Conservation (phyloP, 2,888 invertebrate genomes). For the Odontocolon sp. region DNA sequence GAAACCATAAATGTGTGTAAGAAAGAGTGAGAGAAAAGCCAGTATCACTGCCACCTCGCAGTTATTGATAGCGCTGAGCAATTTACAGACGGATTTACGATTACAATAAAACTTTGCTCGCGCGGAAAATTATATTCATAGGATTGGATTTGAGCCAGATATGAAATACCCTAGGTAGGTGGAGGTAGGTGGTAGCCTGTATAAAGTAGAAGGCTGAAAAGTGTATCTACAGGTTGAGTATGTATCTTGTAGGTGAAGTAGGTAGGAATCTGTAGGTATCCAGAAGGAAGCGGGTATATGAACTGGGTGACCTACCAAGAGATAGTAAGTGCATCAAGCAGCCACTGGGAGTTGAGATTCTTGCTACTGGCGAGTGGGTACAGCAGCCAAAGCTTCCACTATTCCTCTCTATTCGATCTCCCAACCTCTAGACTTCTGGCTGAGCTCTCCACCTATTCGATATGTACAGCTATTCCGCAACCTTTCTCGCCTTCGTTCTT, state of each 20-base stretch:
- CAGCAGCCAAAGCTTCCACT: constrained; percentile 12
- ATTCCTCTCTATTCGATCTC: constrained; percentile 34
- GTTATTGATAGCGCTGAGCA: constrained; percentile 77
- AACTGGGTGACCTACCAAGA: constrained; percentile 11
- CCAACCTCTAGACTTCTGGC: constrained; percentile 20
- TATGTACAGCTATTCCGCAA: constrained; percentile 12
- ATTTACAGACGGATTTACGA: constrained; percentile 80
- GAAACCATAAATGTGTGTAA: constrained; percentile 30
- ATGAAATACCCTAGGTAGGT: constrained; percentile 73
- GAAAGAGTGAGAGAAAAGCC: constrained; percentile 38
- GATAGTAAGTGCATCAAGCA: constrained; percentile 55
- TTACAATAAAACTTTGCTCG: constrained; percentile 79
- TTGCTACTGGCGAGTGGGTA: constrained; percentile 7
- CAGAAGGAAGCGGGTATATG: background rate
- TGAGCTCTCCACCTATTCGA: constrained; percentile 16
- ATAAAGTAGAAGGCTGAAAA: constrained; percentile 43
- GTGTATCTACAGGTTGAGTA: background rate
- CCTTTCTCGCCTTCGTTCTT: constrained; percentile 28
- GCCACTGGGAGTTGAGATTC: constrained; percentile 26
- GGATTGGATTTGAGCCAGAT: constrained; percentile 79
- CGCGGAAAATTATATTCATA: constrained; percentile 80
- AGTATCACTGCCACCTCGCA: constrained; percentile 62
- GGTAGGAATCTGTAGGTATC: constrained; percentile 18
- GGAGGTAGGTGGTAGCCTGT: constrained; percentile 49
- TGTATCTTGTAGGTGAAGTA: constrained; percentile 23